These are phyloP conservation scores for Epicampocera succincta DNA, from an alignment of 2,888 invertebrate genomes.

Conservation along the genomic window DNA sequence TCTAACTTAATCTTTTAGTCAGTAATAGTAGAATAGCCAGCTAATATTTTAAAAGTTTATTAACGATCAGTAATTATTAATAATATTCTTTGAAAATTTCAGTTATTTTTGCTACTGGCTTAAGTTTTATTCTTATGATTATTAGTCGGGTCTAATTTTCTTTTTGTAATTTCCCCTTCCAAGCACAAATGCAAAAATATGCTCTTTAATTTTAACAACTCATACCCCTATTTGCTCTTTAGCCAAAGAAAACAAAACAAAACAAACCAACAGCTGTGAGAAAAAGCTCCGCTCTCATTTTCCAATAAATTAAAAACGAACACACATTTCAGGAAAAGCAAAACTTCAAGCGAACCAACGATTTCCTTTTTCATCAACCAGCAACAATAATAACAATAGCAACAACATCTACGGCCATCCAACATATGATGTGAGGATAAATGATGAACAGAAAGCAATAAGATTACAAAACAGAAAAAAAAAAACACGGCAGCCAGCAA, in stretches of 20 bases:
- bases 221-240: constrained; percentile 52
- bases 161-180: constrained; percentile 36
- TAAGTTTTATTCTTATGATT: background rate
- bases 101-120: background rate
- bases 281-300: constrained; percentile 56
- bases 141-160: background rate
- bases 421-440: constrained; percentile 33
- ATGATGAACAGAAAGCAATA: constrained; percentile 63
- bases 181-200: background rate
- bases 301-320: constrained; percentile 53
- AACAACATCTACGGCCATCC: background rate
- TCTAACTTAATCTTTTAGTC: too few species aligned
- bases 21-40: too few species aligned
- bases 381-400: constrained; percentile 14
- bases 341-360: constrained; percentile 37
- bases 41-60: too few species aligned
- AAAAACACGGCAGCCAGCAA: constrained; percentile 48
- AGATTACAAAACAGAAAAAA: constrained; percentile 50
- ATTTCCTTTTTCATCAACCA: constrained; percentile 24
- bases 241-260: too few species aligned
- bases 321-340: constrained; percentile 21
- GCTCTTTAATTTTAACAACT: constrained; percentile 22
- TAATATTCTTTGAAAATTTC: background rate
- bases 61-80: too few species aligned
- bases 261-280: background rate